phyloP scores from a whole-genome alignment of 2,113 vertebrate species.

The Romanogobio albipinnatus region DNA sequence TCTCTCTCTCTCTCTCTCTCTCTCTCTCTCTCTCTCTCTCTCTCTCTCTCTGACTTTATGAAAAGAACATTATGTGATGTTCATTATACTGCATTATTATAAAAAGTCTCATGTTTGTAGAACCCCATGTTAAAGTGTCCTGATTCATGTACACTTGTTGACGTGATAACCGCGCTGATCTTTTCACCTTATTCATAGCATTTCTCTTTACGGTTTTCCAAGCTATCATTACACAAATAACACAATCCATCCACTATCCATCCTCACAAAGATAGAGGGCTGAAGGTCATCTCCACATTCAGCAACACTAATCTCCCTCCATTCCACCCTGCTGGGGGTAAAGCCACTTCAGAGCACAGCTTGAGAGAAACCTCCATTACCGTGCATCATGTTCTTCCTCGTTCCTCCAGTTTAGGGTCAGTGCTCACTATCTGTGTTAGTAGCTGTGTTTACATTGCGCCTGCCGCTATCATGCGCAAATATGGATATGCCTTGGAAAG shows the following conservation, averaged over 20 bases:
- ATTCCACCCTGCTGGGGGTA: slow-evolving; percentile 8
- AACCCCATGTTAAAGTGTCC: neutral
- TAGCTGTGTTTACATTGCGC: slow-evolving; percentile 67
- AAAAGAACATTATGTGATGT: neutral
- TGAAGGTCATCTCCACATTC: slow-evolving; percentile 32
- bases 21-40: no score
- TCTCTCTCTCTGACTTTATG: neutral
- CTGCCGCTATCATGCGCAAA: slow-evolving; percentile 64
- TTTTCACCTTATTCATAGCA: slow-evolving; percentile 31
- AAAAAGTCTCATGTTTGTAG: neutral
- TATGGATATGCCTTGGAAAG: slow-evolving; percentile 57
- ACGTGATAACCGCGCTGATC: slow-evolving; percentile 12
- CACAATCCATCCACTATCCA: neutral
- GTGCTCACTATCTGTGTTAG: slow-evolving; percentile 57
- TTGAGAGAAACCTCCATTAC: slow-evolving; percentile 63
- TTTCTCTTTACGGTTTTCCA: slow-evolving; percentile 10
- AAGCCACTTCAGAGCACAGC: slow-evolving; percentile 53
- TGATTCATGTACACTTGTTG: neutral
- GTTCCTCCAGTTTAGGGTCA: slow-evolving; percentile 64
- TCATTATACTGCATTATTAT: neutral
- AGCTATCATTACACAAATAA: slow-evolving; percentile 26
- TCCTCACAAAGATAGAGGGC: slow-evolving; percentile 26
- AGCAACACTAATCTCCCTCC: slow-evolving; percentile 39
- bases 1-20: no score
- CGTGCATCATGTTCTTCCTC: slow-evolving; percentile 62